phyloP scores from a whole-genome alignment of 2,113 vertebrate genomes.

The Elephantulus edwardii region DNA sequence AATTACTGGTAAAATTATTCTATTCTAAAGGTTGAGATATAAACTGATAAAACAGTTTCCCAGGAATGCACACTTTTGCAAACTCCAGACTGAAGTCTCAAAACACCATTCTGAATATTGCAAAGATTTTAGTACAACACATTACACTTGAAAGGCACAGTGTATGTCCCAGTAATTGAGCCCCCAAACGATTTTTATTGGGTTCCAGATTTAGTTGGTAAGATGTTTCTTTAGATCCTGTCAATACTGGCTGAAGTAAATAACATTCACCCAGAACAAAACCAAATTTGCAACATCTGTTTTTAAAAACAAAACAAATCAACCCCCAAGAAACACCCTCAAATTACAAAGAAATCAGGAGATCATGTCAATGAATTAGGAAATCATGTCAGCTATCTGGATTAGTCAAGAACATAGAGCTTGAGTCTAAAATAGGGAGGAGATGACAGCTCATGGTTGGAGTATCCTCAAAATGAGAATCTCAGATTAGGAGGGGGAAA shows the following conservation, averaged over 20 bases:
- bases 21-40: conserved; percentile 58
- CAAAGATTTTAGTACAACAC: no score
- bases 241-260: conserved; percentile 50
- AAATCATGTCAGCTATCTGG: conserved; percentile 44
- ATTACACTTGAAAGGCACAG: conserved; percentile 50
- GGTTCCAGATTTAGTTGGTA: conserved; percentile 30
- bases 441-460: conserved; percentile 22
- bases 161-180: conserved; percentile 10
- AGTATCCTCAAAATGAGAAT: conserved; percentile 56
- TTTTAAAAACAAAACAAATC: no score
- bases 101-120: not conserved
- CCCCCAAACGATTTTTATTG: conserved; percentile 25
- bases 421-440: conserved; percentile 24
- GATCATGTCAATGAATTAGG: conserved; percentile 46
- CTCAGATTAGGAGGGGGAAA: conserved; percentile 42
- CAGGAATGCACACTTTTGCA: conserved; percentile 18
- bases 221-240: conserved; percentile 41
- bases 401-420: conserved; percentile 54
- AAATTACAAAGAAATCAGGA: conserved; percentile 43
- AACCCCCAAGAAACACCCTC: not conserved
- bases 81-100: not conserved
- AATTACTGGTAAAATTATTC: conserved; percentile 34
- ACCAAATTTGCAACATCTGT: conserved; percentile 25
- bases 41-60: not conserved
- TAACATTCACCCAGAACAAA: conserved; percentile 41